These are phyloP conservation scores for Sarcophaga subvicina DNA, from an alignment of 2,888 invertebrate genomes.

Conservation along the genomic window DNA sequence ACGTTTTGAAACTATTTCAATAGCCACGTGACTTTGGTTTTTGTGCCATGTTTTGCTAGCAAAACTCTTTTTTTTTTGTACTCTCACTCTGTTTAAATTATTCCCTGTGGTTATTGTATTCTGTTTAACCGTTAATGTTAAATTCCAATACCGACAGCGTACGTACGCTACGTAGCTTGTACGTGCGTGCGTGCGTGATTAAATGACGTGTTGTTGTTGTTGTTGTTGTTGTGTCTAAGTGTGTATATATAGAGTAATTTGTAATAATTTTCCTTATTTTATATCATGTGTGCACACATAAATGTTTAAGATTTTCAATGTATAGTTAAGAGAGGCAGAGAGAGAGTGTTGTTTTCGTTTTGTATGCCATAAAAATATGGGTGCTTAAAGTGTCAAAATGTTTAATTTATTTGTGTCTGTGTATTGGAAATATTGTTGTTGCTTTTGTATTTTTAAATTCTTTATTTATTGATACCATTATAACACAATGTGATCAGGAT, in stretches of 20 bases:
- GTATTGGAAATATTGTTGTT: background rate
- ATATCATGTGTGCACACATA: background rate
- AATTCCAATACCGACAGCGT: no score
- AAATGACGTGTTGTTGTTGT: conserved; percentile 14
- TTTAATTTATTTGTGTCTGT: background rate
- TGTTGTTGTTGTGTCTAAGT: background rate
- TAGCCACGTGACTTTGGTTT: conserved; percentile 61
- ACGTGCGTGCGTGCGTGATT: background rate
- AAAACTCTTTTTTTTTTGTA: conserved; percentile 6
- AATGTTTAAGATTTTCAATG: background rate
- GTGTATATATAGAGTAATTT: no score
- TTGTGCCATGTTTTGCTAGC: conserved; percentile 8
- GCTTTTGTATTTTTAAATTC: background rate
- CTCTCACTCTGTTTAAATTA: background rate
- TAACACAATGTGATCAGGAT: no score
- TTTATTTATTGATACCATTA: background rate
- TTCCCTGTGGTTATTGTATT: conserved; percentile 13
- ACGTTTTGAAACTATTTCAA: conserved; percentile 28
- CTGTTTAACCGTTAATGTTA: no score
- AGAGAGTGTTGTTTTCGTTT: background rate
- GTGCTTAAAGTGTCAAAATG: conserved; percentile 41
- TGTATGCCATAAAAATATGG: conserved; percentile 35
- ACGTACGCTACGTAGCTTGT: background rate
- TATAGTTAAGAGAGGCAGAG: background rate
- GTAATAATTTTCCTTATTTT: no score